Percentiles rank a stretch among this genome's conserved stretches.
Evolutionary conservation across 2,888 invertebrate species (phyloP).

Genomic region (Anodontia alba): DNA sequence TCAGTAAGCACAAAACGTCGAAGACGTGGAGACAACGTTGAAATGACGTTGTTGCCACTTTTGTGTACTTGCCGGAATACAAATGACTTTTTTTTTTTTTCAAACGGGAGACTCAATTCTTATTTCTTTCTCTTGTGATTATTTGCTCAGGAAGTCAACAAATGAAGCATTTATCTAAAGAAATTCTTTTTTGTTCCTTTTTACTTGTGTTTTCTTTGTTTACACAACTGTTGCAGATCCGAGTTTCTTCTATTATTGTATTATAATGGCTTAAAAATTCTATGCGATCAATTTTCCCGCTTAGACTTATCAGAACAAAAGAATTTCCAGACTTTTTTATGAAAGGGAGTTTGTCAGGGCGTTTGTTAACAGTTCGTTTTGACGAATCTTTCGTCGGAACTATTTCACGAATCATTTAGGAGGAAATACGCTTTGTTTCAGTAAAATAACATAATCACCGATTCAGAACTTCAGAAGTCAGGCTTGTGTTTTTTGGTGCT

Average conservation of each 20-base stretch:
- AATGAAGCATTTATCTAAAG: background rate
- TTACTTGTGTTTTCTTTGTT: constrained; percentile 36
- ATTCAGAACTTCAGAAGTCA: background rate
- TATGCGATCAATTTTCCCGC: constrained; percentile 8
- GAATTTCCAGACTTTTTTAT: background rate
- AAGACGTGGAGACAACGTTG: too few relatives aligned
- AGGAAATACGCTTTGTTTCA: constrained; percentile 1
- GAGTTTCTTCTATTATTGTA: constrained; percentile 41
- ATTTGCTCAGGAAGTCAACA: background rate
- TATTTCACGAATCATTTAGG: constrained; percentile 9
- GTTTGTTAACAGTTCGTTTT: background rate
- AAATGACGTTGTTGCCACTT: too few relatives aligned
- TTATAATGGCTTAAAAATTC: constrained; percentile 42
- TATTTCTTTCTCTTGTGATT: too few relatives aligned
- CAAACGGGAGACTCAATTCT: too few relatives aligned
- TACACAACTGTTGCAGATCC: constrained; percentile 57
- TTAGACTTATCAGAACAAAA: constrained; percentile 13
- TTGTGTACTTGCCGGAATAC: too few relatives aligned
- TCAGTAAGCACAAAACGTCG: too few relatives aligned
- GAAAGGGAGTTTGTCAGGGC: background rate
- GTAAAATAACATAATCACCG: background rate
- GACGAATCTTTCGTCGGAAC: background rate
- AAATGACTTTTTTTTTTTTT: too few relatives aligned
- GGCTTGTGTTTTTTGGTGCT: too few relatives aligned
- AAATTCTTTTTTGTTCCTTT: constrained; percentile 16